Evolutionary conservation across 1,140 invertebrate species (phyloP).

Genomic region (Cydia amplana): DNA sequence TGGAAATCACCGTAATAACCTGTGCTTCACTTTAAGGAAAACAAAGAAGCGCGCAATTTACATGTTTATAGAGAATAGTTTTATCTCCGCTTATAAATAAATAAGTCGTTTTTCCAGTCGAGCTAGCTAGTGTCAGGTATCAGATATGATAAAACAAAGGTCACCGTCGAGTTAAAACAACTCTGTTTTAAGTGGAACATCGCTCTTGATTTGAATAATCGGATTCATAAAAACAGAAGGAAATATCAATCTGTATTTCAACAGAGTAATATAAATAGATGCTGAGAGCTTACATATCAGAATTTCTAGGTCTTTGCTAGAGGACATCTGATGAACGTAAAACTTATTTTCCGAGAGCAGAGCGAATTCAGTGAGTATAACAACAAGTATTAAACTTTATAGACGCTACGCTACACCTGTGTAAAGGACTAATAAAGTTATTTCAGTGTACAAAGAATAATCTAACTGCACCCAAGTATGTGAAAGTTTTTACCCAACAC

Average conservation of each 20-base stretch:
- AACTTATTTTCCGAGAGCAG: background rate
- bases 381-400: background rate
- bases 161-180: slow-evolving; percentile 52
- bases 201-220: slow-evolving; percentile 43
- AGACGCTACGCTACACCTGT: background rate
- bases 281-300: background rate
- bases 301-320: too few relatives aligned
- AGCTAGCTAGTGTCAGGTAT: slow-evolving; percentile 44
- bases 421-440: slow-evolving; percentile 11
- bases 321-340: too few relatives aligned
- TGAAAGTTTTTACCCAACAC: slow-evolving; percentile 1
- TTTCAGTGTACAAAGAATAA: slow-evolving; percentile 15
- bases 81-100: slow-evolving; percentile 2
- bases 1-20: slow-evolving; percentile 22
- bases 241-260: background rate
- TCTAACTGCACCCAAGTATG: slow-evolving; percentile 19
- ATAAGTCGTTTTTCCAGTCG: slow-evolving; percentile 36
- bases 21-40: slow-evolving; percentile 17
- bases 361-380: background rate
- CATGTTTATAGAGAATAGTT: background rate
- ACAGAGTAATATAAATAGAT: background rate
- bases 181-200: slow-evolving; percentile 51
- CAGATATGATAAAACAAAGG: slow-evolving; percentile 53
- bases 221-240: background rate
- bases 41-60: slow-evolving; percentile 24